Base-by-base conservation (phyloP, 1,140 invertebrate species). In the Lasioglossum baleicum region DNA sequence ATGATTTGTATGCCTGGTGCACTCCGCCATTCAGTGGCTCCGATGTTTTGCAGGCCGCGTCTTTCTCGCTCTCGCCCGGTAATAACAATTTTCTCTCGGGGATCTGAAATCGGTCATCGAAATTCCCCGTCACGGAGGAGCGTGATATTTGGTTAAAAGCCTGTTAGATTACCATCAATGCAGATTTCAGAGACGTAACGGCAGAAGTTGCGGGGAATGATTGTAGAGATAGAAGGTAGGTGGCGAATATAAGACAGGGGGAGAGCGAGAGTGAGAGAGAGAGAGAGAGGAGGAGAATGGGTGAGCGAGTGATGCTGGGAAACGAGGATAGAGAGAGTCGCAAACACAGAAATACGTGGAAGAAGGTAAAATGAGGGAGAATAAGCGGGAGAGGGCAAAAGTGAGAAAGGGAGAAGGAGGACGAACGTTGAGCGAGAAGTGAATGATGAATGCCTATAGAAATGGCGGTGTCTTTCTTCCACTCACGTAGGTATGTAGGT, bases 371-470 rank as follows among this genome's bases (percentile, higher is more conserved):
- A 17, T 26, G 67, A 56, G 64, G 70, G 68, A 77, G 20, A 73
- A 60, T 48, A 63, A 64, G 44, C 7, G 22, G 15, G 48, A 65
- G 51, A 71, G 51, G 17, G 51, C 10, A 20, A 48, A 44, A 65
- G 44, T 26, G 53, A 60, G 65, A 40, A 22, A 56, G 51, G 68
- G 72, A 44, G 75, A 53, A 67, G 48, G 44, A 72, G 17, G 56
- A 53, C 42, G 61, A 69, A 80, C 81, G 84, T 81, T 81, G 84
- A 86, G 76, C 72, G 84, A 86, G 75, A 76, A 85, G 85, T 74
- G 84, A 88, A 90, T 88, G 88, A 90, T 88, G 88, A 90, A 88
- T 90, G 83, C 83, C 88, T 86, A 90, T 90, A 90, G 89, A 90
- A 90, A 90, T 88, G 82, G 61, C 56, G 66, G 75, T 74, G 73